phyloP scores from a whole-genome alignment of 1,140 invertebrate species.

The Lasioglossum albipes region DNA sequence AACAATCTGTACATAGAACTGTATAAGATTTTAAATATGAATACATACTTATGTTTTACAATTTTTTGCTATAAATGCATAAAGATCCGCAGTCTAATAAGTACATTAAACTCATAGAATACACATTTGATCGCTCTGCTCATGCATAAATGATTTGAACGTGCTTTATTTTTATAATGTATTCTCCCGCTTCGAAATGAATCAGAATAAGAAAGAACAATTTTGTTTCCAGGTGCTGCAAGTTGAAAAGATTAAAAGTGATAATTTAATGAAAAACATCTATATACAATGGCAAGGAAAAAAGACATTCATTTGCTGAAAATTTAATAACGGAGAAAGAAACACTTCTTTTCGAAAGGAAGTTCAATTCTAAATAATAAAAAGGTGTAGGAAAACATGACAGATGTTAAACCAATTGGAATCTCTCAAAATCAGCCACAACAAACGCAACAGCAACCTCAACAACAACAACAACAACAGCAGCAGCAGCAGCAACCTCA shows the following conservation, averaged over 20 bases:
- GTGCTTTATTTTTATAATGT: not conserved
- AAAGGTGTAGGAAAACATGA: constrained; percentile 64
- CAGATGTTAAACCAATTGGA: constrained; percentile 76
- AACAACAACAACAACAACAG: constrained; percentile 57
- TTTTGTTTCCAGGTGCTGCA: constrained; percentile 27
- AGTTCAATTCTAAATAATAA: constrained; percentile 40
- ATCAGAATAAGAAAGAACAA: not conserved
- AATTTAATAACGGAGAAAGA: constrained; percentile 8
- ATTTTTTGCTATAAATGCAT: no score
- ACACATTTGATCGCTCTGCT: no score
- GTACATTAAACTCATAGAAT: no score
- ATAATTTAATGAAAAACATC: constrained; percentile 20
- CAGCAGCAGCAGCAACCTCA: constrained; percentile 75
- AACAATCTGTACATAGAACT: no score
- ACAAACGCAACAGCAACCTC: constrained; percentile 37
- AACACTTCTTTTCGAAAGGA: constrained; percentile 40
- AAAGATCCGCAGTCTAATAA: no score
- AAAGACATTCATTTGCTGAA: constrained; percentile 32
- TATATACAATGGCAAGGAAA: constrained; percentile 57
- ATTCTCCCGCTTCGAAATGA: not conserved
- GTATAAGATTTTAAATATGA: no score
- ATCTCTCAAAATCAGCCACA: constrained; percentile 71
- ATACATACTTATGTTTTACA: no score
- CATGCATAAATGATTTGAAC: not conserved
- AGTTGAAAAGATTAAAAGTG: constrained; percentile 33